Evolutionary conservation across 2,888 invertebrate genomes (phyloP).

Genomic region (Athalia cordata): DNA sequence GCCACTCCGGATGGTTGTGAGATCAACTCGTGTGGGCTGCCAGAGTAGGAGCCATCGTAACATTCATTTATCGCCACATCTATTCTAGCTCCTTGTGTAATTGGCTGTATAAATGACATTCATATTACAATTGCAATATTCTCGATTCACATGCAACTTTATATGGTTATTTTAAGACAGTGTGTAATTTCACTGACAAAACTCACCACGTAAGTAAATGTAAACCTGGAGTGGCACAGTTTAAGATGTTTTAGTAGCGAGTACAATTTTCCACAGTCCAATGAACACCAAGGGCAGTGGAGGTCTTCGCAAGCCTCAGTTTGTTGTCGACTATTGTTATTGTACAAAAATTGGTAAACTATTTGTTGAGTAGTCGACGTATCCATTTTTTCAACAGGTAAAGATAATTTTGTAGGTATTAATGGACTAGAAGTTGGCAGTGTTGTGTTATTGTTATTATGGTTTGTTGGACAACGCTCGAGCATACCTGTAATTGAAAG

Average conservation of each 20-base stretch:
- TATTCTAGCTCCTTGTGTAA: conserved; percentile 88
- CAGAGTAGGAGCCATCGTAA: conserved; percentile 96
- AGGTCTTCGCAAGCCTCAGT: conserved; percentile 95
- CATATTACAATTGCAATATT: too few species aligned
- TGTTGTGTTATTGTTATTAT: conserved; percentile 67
- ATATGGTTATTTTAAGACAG: neutral
- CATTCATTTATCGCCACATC: conserved; percentile 96
- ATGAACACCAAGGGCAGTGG: conserved; percentile 96
- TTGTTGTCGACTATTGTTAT: conserved; percentile 95
- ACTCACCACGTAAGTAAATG: conserved; percentile 92
- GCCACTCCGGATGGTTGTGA: conserved; percentile 83
- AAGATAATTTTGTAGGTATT: conserved; percentile 66
- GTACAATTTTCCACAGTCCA: conserved; percentile 91
- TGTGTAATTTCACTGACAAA: conserved; percentile 45
- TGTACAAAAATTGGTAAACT: conserved; percentile 96
- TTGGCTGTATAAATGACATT: conserved; percentile 75
- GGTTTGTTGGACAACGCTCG: conserved; percentile 63
- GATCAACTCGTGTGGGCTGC: conserved; percentile 92
- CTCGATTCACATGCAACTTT: neutral
- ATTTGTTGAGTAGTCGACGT: conserved; percentile 81
- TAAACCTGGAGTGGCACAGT: conserved; percentile 94
- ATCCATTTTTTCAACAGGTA: conserved; percentile 64
- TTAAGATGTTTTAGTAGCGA: conserved; percentile 95
- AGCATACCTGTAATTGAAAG: conserved; percentile 60
- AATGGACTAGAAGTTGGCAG: conserved; percentile 68